Percentiles rank a stretch among this genome's conserved stretches.
phyloP scores from a whole-genome alignment of 2,888 invertebrate genomes.

The Ctenicera cuprea region DNA sequence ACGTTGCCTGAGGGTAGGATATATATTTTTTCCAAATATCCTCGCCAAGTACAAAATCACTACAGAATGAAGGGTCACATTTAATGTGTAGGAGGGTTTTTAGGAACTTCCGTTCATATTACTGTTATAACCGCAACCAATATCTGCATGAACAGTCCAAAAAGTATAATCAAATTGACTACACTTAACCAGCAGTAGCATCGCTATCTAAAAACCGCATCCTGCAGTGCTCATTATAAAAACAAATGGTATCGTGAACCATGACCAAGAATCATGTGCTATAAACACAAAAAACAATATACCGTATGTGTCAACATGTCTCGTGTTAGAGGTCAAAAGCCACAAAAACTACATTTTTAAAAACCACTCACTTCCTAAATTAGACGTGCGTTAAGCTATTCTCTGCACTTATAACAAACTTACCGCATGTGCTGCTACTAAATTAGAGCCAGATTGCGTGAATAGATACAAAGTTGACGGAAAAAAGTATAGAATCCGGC shows the following conservation, averaged over 20 bases:
- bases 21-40: no score
- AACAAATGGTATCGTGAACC: slow-evolving; percentile 3
- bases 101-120: background rate
- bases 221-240: slow-evolving; percentile 5
- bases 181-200: background rate
- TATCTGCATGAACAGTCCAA: background rate
- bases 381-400: slow-evolving; percentile 9
- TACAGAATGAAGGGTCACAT: no score
- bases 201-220: slow-evolving; percentile 16
- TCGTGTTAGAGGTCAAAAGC: slow-evolving; percentile 11
- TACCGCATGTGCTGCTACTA: slow-evolving; percentile 18
- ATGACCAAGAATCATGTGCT: slow-evolving; percentile 11
- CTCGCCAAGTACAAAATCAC: no score
- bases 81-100: background rate
- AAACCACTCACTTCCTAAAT: slow-evolving; percentile 8
- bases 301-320: background rate
- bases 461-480: slow-evolving; percentile 8
- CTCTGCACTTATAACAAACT: background rate
- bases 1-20: no score
- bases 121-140: background rate
- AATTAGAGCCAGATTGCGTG: slow-evolving; percentile 27
- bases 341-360: slow-evolving; percentile 6
- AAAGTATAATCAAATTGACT: background rate
- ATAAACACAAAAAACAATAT: background rate
- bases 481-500: slow-evolving; percentile 13